A percentile compares a stretch with the other conserved stretches of the same genome.
Evolutionary conservation across 2,888 invertebrate genomes (phyloP).

Genomic region (Notodonta dromedarius): DNA sequence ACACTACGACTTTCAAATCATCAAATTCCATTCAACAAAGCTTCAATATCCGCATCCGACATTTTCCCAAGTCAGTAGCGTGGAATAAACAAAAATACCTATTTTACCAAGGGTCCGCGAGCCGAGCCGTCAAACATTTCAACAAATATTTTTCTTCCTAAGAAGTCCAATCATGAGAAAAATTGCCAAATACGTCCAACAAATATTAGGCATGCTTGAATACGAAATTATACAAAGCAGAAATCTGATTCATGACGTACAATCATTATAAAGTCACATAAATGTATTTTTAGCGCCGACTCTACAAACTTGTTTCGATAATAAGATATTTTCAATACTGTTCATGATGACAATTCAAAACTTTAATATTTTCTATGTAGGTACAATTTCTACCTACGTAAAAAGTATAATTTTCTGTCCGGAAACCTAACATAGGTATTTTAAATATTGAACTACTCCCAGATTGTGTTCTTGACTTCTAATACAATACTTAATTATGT

Average conservation of each 20-base stretch:
- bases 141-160: neutral
- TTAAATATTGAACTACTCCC: no score
- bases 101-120: neutral
- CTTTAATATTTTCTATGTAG: no score
- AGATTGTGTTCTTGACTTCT: no score
- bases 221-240: neutral
- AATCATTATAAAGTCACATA: no score
- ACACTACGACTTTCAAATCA: neutral
- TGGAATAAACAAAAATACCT: neutral
- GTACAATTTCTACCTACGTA: no score
- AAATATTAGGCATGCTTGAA: neutral
- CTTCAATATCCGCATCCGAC: neutral
- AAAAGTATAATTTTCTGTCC: no score
- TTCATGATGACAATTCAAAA: no score
- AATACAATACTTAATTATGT: no score
- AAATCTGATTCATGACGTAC: neutral
- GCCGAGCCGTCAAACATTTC: neutral
- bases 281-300: neutral
- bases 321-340: no score
- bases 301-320: no score
- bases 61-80: neutral
- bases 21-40: neutral
- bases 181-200: neutral
- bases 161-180: neutral
- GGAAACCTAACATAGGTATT: no score